Evolutionary conservation across 2,888 invertebrate species (phyloP).

Genomic region (Drosophila rellima): DNA sequence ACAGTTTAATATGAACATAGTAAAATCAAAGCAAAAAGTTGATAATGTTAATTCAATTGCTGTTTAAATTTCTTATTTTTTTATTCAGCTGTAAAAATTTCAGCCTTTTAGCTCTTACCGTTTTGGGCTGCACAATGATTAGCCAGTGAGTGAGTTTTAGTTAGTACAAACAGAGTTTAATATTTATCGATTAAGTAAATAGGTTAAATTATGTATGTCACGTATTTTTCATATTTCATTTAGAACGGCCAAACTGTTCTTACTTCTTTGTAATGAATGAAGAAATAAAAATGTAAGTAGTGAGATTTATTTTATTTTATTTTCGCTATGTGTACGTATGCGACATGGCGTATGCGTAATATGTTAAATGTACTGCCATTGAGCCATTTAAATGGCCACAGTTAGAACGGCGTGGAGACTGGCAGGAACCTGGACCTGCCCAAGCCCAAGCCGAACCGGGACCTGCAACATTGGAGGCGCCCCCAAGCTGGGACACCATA

Average conservation of each 20-base stretch:
- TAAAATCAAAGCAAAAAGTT: not conserved
- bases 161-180: not conserved
- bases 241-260: not conserved
- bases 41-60: not conserved
- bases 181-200: not conserved
- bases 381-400: slow-evolving; percentile 46
- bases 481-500: slow-evolving; percentile 23
- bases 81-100: too few relatives aligned
- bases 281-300: not conserved
- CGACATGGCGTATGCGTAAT: slow-evolving; percentile 67
- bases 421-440: slow-evolving; percentile 1
- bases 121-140: too few relatives aligned
- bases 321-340: not conserved
- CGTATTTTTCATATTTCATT: not conserved
- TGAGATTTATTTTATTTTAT: not conserved
- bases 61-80: too few relatives aligned
- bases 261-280: too few relatives aligned
- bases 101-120: too few relatives aligned
- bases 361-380: slow-evolving; percentile 53
- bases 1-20: not conserved
- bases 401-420: slow-evolving; percentile 3
- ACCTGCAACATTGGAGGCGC: slow-evolving; percentile 8
- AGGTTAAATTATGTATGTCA: not conserved
- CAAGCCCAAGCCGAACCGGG: slow-evolving; percentile 15
- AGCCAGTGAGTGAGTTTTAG: too few relatives aligned